Base-by-base conservation (phyloP, 1,140 invertebrate species). In the Saccostrea cuccullata region DNA sequence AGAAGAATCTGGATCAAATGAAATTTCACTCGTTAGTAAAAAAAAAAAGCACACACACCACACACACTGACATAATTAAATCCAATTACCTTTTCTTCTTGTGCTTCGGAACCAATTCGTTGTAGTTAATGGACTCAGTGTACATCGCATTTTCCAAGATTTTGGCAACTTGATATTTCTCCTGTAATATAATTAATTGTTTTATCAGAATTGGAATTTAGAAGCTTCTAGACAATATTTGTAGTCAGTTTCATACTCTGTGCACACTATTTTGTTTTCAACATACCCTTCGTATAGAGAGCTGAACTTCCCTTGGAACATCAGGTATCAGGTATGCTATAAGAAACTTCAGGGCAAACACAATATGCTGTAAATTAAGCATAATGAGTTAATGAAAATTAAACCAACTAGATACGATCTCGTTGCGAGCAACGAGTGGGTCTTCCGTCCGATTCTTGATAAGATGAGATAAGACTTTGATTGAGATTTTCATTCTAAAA, bases 241-340 rank as follows among this genome's bases (percentile, higher is more conserved):
- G 5, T 9, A 47, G 47, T 47, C 47, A 36, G 30, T 47, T 3
- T 47, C 47, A 47, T 47, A 47, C 47, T 47, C 47, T 47, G 47
- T 47, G 47, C 47, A 47, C 47, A 47, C 6, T 2, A 6, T 47
- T 47, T 47, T 47, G 47, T 20, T 86, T 70, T 86, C 40, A 55
- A 89, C 92, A 91, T 88, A 95, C 95, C 92, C 92, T 93, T 88
- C 94, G 89, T 20, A 93, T 94, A 12, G 93, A 91, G 17, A 94
- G 83, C 64, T 88, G 89, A 4, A 95, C 92, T 70, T 90, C 85
- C 30, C 90, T 84, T 36, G 95, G 94, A 11, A 93, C 91, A 90
- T 95, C 95, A 77, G 95, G 95, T 20, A 95, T 95, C 40, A 94
- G 60, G 73, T 94, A 93, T 9, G 93, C 93, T 60, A 95, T 84